Base-by-base conservation (phyloP, 2,888 invertebrate species). In the Abrostola tripartita region DNA sequence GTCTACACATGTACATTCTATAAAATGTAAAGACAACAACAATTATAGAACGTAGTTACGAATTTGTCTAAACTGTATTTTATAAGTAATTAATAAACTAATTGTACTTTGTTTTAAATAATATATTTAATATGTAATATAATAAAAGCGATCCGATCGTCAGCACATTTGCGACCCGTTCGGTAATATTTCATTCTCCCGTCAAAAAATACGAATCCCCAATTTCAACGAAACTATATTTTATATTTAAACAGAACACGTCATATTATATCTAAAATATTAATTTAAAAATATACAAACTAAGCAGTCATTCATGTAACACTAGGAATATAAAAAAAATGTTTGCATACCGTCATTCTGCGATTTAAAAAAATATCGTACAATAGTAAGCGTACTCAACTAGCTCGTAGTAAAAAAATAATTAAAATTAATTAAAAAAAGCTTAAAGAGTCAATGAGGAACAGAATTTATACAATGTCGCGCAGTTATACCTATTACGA, bases 251-350 rank as follows among this genome's bases (percentile, higher is more conserved):
- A 90, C 88, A 86, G 88, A 90, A 90, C 88, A 87, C 88, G 85
- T 89, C 83, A 83, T 79, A 82, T 85, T 78, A 81, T 42, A 86
- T 83, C 83, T 88, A 84, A 86, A 87, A 81, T 85, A 89, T 89
- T 90, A 88, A 90, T 89, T 89, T 88, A 88, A 88, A 88, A 90
- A 87, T 89, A 90, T 94, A 93, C 87, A 90, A 93, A 93, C 94
- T 94, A 94, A 92, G 93, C 94, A 94, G 94, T 94, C 94, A 91
- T 93, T 92, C 91, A 86, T 85, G 86, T 92, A 92, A 92, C 90
- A 88, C 92, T 93, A 92, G 86, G 85, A 88, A 88, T 89, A 87
- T 82, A 75, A 83, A 85, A 85, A 85, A 86, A 83, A 83, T 72
- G 69, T 72, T 82, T 83, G 87, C 90, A 84, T 86, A 89, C 86